Base-by-base conservation (phyloP, 2,113 vertebrate genomes). In the Tonatia bakeri region DNA sequence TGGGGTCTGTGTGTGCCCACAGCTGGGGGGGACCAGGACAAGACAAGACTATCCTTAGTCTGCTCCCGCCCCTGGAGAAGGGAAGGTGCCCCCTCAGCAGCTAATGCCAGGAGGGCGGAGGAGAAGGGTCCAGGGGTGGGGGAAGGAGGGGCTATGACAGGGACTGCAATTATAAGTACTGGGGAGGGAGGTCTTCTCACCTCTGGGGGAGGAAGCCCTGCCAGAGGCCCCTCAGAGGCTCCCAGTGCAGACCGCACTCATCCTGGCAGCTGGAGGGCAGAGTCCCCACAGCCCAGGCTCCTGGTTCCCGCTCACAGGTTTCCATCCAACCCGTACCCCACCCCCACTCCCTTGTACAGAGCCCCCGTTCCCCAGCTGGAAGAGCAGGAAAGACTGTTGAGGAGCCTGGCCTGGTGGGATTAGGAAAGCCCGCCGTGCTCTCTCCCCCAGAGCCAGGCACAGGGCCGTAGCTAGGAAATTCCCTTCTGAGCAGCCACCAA, bases 51-150 rank as follows among this genome's bases (percentile, higher is more conserved):
- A 75, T 52, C 81, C 50, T 56, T 65, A 52, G 45, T 56, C 45
- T 72, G 56, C 33, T 50, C 91, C 87, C 10, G 36, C 28, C 81
- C 36, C 47, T 67, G 43, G 61, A 91, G 82, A 79, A 4, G 73
- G 43, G 64, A 31, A 90, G 94, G 54, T 76, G 77, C n/a, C 73
- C 36, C 47, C 56, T 93, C 89, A 85, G 91, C 94, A 87, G 88
- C 38, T 15, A 38, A 81, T 4, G 83, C n/a, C 93, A 56, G 72
- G 19, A 94, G 85, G 69, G 69, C 13, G 19, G 94, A 91, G 90
- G 96, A 6, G 5, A 87, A 94, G 70, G 73, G 90, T 96, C 87
- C 64, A 72, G 86, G 79, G 45, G 28, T 43, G 43, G 15, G 50
- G 59, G 73, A 84, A 13, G 56, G 43, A 38, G 40, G 64, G 94